These are phyloP conservation scores for Notolabrus celidotus DNA, from an alignment of 2,797 vertebrate genomes.

Conservation along the genomic window DNA sequence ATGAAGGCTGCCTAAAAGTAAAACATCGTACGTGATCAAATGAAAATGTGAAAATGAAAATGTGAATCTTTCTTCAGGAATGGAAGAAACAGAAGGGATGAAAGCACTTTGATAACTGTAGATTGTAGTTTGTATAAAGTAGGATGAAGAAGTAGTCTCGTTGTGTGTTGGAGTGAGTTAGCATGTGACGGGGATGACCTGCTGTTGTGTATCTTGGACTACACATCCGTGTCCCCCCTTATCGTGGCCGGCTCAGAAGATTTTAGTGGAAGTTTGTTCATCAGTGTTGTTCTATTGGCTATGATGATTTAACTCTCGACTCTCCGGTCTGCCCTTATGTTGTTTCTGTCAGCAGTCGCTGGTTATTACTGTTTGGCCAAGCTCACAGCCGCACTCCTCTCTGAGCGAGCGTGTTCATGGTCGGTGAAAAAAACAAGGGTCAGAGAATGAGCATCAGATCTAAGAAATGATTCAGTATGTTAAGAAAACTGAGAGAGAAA, in stretches of 20 bases:
- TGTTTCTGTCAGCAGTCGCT: slow-evolving; percentile 56
- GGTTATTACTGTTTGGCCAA: slow-evolving; percentile 63
- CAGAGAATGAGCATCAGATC: not conserved
- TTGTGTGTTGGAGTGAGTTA: slow-evolving; percentile 39
- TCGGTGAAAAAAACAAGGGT: not conserved
- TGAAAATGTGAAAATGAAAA: slow-evolving; percentile 56
- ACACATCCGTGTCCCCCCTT: slow-evolving; percentile 29
- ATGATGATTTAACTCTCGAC: slow-evolving; percentile 57
- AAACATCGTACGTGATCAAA: slow-evolving; percentile 42
- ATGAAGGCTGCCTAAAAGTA: slow-evolving; percentile 55
- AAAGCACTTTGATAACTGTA: slow-evolving; percentile 68
- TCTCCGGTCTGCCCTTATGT: slow-evolving; percentile 61
- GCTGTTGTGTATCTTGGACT: slow-evolving; percentile 36
- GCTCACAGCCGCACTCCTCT: slow-evolving; percentile 42
- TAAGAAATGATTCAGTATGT: too few species aligned
- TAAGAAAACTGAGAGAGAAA: too few species aligned
- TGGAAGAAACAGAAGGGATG: slow-evolving; percentile 54
- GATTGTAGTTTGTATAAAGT: slow-evolving; percentile 53
- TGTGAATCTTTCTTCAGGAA: slow-evolving; percentile 65
- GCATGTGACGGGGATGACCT: slow-evolving; percentile 28
- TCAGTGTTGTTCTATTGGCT: slow-evolving; percentile 67
- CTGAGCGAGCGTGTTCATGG: not conserved
- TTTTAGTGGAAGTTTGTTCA: slow-evolving; percentile 64
- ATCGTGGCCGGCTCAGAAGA: slow-evolving; percentile 52
- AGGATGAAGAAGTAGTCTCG: slow-evolving; percentile 54